Base-by-base conservation (phyloP, 2,113 vertebrate species). In the Gopherus flavomarginatus region DNA sequence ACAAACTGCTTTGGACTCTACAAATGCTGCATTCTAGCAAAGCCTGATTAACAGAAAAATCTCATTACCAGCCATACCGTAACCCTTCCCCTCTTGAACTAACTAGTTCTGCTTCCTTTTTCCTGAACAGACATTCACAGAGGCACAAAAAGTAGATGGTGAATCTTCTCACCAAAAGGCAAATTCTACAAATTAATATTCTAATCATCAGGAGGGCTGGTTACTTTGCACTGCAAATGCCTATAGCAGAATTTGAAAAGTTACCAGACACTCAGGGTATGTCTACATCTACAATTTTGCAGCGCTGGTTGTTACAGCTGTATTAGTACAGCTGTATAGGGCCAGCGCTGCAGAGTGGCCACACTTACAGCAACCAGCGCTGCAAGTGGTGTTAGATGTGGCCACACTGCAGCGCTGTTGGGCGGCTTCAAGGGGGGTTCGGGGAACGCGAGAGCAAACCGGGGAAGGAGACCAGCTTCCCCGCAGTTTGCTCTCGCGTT, bases 141-240 rank as follows among this genome's bases (percentile, higher is more conserved):
- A 5, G 47, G 19, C 86, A 62, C 0, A 57, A 5, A 10, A 57
- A 79, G 75, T 5, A 50, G 38, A 65, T 2, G 1, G 1, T 89
- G 31, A 75, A 81, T 84, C 93, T 84, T 3, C 35, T 65, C 89
- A 88, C 62, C 62, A 27, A 52, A 54, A 85, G 54, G 86, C 86
- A 90, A 93, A 49, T 57, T 31, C 77, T 52, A 52, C 47, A n/a
- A 27, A 97, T 90, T 91, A 75, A 85, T 93, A 92, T 90, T 83
- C 87, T 90, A 90, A 84, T 1, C 53, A 42, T 90, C 57, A 94
- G 53, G 85, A 88, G 89, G 47, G 5, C 7, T 10, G 19, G 38
- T 4, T 38, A 11, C 65, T 93, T 90, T 88, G 83, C 79, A 93
- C 3, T 89, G 50, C 91, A 89, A 42, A 82, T 88, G 81, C 57